Evolutionary conservation across 2,797 vertebrate species (phyloP).

Genomic region (Petrocephalus sullivani): DNA sequence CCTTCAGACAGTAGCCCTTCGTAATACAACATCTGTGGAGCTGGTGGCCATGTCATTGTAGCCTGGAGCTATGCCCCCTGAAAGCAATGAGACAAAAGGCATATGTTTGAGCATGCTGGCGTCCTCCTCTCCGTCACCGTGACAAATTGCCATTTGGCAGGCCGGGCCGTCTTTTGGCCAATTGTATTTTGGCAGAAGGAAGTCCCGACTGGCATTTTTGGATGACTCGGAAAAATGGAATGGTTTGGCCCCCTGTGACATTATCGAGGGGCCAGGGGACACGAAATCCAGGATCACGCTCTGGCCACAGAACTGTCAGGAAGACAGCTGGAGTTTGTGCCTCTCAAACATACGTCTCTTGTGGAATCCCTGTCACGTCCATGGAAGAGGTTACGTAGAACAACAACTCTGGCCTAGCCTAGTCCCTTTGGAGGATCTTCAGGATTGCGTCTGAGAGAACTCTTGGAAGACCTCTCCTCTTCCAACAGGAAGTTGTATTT

Average conservation of each 20-base stretch:
- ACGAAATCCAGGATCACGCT: not conserved
- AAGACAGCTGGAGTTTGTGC: not conserved
- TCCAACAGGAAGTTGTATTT: not conserved
- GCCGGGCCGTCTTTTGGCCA: slow-evolving; percentile 9
- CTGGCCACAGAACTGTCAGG: not conserved
- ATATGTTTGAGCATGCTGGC: slow-evolving; percentile 46
- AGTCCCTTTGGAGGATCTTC: not conserved
- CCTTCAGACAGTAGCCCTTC: slow-evolving; percentile 31
- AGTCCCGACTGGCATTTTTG: slow-evolving; percentile 16
- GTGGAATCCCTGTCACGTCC: not conserved
- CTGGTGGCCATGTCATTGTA: slow-evolving; percentile 46
- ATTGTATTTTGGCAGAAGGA: slow-evolving; percentile 12
- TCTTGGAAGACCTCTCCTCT: not conserved
- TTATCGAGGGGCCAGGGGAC: slow-evolving; percentile 8
- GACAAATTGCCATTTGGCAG: slow-evolving; percentile 27
- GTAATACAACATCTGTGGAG: slow-evolving; percentile 30
- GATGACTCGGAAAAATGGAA: not conserved
- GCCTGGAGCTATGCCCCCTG: slow-evolving; percentile 52
- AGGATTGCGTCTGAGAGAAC: not conserved
- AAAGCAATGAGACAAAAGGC: slow-evolving; percentile 40
- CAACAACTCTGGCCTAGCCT: not conserved
- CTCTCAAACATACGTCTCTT: not conserved
- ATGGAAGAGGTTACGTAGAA: not conserved
- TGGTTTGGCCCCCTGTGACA: not conserved
- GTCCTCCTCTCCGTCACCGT: slow-evolving; percentile 35